phyloP scores from a whole-genome alignment of 1,140 invertebrate species.

The Anastrepha ludens region DNA sequence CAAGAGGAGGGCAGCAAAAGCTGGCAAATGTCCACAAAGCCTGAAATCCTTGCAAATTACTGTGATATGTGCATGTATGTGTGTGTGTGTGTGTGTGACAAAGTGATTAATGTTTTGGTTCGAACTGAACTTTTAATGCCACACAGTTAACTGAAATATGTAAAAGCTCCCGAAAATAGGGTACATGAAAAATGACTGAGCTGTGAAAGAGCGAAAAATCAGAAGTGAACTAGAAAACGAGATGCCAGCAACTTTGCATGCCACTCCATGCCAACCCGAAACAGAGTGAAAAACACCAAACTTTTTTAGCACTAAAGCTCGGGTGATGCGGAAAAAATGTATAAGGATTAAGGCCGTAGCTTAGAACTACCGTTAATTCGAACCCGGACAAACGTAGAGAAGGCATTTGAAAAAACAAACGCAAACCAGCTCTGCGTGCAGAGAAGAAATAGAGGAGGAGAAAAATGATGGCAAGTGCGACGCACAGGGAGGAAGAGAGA shows the following conservation, averaged over 20 bases:
- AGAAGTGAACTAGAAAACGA: not conserved
- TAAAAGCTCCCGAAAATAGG: not conserved
- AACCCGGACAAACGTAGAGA: too few relatives aligned
- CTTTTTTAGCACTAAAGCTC: not conserved
- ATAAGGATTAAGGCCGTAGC: not conserved
- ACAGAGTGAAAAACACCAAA: not conserved
- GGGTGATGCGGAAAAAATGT: not conserved
- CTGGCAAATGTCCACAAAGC: not conserved
- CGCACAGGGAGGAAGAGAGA: not conserved
- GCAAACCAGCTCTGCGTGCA: too few relatives aligned
- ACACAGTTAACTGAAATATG: slow-evolving; percentile 33
- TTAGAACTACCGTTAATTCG: not conserved
- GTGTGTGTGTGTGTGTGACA: not conserved
- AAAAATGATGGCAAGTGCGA: not conserved
- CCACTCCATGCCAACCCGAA: not conserved
- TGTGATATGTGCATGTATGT: not conserved
- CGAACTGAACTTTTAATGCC: slow-evolving; percentile 30
- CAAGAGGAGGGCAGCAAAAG: not conserved
- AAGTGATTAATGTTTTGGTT: slow-evolving; percentile 51
- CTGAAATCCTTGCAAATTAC: not conserved
- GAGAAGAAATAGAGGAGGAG: too few relatives aligned
- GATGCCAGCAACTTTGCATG: not conserved
- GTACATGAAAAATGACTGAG: not conserved
- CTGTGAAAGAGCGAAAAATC: not conserved
- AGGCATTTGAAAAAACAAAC: too few relatives aligned